Evolutionary conservation across 2,888 invertebrate species (phyloP), one percentile per base, ranked within the genome.

Genomic region (Drosophila paramelanica): DNA sequence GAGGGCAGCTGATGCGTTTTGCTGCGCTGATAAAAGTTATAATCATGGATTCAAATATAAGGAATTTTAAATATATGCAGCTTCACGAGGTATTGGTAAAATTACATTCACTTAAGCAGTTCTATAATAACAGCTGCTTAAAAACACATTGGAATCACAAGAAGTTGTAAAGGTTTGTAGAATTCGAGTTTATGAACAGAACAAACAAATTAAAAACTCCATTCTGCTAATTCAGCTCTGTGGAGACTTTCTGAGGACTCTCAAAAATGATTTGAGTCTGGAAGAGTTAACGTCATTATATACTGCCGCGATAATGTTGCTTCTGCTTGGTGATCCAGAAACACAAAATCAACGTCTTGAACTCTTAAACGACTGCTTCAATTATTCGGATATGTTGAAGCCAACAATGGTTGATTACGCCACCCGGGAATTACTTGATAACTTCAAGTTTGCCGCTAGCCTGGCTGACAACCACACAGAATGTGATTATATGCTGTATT

Each of bases 351-450:
- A 51, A 4, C 66, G 73, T 3, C 50, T 86, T 0, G 78, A 83
- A 20, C 59, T 82, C 0, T 17, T 82, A 5, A 82, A 80, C n/a
- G 70, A 72, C 6, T 57, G 80, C 31, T 77, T 82, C 6, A 85
- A 67, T 46, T 82, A 85, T 42, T 71, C 83, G 0, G 82, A 82
- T 53, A 85, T 73, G 39, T 41, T 82, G 3, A 82, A 82, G 42
- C 82, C 82, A n/a, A 82, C 86, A 23, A 82, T 82, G 86, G 51
- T 82, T 13, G 80, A 82, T 50, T 82, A 71, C 57, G 73, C 76
- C 6, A 77, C 81, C 3, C 47, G 61, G 0, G 66, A 73, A 25
- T 55, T 81, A 31, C 41, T 83, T 0, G 49, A 38, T 2, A 70
- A 51, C 11, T 53, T 81, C 5, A 81, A 61, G 27, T 38, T 41